Conservation (phyloP, 2,888 invertebrate genomes). For the Oeneis ivallda region DNA sequence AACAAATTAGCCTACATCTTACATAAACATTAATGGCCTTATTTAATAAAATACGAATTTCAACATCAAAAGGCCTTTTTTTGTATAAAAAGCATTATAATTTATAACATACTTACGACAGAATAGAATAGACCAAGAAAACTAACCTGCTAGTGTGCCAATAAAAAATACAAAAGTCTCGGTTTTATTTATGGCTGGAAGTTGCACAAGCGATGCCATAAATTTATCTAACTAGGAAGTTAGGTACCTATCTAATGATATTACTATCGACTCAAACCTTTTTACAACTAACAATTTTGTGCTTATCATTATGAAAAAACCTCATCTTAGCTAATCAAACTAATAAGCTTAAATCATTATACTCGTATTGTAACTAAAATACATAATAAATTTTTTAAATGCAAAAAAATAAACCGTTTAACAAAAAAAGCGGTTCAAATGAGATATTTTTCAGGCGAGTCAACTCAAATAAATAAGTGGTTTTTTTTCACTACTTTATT, state of each 20-base stretch:
- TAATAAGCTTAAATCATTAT: neutral
- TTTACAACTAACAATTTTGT: neutral
- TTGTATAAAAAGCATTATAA: too few relatives aligned
- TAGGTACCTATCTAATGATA: conserved; percentile 7
- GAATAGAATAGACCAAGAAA: neutral
- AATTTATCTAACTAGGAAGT: neutral
- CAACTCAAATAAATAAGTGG: too few relatives aligned
- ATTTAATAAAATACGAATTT: too few relatives aligned
- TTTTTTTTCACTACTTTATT: too few relatives aligned
- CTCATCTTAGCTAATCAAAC: neutral
- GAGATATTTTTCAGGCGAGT: too few relatives aligned
- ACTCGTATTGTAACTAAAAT: too few relatives aligned
- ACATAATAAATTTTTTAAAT: too few relatives aligned
- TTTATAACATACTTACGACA: neutral
- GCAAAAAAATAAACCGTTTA: too few relatives aligned
- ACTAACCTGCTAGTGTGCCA: neutral
- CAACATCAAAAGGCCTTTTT: too few relatives aligned
- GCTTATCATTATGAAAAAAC: conserved; percentile 3
- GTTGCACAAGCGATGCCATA: conserved; percentile 26
- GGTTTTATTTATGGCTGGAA: conserved; percentile 16
- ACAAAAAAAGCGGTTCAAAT: too few relatives aligned
- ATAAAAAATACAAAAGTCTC: conserved; percentile 9
- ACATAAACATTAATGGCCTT: too few relatives aligned
- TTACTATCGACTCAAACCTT: conserved; percentile 5
- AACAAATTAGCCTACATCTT: too few relatives aligned